A percentile compares a stretch with the other conserved stretches of the same genome.
Conservation (phyloP, 1,140 invertebrate genomes). For the Dinothrombium tinctorium region DNA sequence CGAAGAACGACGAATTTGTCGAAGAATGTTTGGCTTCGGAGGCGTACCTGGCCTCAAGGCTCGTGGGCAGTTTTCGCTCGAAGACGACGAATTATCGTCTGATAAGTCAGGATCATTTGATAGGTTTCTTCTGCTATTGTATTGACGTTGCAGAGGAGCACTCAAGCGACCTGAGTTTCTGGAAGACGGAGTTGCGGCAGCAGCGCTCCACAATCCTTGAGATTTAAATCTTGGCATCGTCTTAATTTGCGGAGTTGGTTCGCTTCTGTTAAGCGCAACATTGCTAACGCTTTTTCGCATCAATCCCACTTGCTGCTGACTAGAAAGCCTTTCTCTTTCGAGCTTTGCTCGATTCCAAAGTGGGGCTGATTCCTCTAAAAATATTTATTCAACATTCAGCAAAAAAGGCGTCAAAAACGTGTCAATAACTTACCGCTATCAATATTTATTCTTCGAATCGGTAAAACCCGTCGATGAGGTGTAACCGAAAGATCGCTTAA, state of each 20-base stretch:
- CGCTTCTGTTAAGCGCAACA: neutral
- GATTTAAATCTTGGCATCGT: neutral
- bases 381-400: too few relatives aligned
- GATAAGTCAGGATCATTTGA: neutral
- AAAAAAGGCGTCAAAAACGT: too few relatives aligned
- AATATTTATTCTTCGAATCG: too few relatives aligned
- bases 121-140: neutral
- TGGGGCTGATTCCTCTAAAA: too few relatives aligned
- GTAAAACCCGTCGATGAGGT: conserved; percentile 19
- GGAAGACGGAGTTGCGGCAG: neutral
- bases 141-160: conserved; percentile 8
- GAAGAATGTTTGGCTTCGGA: conserved; percentile 12
- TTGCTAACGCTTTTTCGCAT: neutral
- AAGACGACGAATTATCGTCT: conserved; percentile 8
- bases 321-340: neutral
- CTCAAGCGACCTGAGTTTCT: conserved; percentile 11
- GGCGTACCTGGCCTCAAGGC: conserved; percentile 8
- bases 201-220: neutral
- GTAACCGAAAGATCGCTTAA: conserved; percentile 37
- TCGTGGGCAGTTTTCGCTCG: neutral
- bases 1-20: conserved; percentile 12
- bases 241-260: neutral
- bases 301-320: neutral
- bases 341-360: conserved; percentile 1
- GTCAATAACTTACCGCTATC: too few relatives aligned